Conservation (phyloP, 2,113 vertebrate species). For the Pao palembangensis region DNA sequence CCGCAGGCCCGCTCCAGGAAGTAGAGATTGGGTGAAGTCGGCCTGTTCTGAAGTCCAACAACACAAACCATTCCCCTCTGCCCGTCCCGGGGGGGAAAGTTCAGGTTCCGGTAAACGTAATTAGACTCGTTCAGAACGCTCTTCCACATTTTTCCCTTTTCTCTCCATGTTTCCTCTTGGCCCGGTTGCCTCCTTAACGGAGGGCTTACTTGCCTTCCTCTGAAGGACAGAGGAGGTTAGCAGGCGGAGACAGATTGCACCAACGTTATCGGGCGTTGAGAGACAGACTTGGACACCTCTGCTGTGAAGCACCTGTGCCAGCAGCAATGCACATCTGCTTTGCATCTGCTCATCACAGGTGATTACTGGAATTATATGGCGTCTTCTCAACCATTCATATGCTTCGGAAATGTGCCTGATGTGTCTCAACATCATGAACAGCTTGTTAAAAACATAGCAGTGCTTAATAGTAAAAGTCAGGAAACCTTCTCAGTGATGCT, state of each 20-base stretch:
- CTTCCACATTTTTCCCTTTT: slow-evolving; percentile 5
- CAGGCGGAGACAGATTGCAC: slow-evolving; percentile 25
- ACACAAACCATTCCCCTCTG: slow-evolving; percentile 6
- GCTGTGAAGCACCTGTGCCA: slow-evolving; percentile 55
- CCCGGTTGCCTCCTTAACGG: neutral
- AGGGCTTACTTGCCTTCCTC: slow-evolving; percentile 3
- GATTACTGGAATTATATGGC: slow-evolving; percentile 55
- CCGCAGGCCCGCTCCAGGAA: slow-evolving; percentile 37
- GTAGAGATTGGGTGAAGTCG: slow-evolving; percentile 38
- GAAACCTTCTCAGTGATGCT: slow-evolving; percentile 5
- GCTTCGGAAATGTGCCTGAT: slow-evolving; percentile 31
- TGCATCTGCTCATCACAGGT: slow-evolving; percentile 65
- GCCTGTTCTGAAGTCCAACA: slow-evolving; percentile 44
- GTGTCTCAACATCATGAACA: slow-evolving; percentile 20
- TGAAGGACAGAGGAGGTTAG: slow-evolving; percentile 32
- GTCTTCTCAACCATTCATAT: slow-evolving; percentile 43
- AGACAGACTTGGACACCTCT: slow-evolving; percentile 46
- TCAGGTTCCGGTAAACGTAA: slow-evolving; percentile 59
- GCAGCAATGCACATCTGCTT: slow-evolving; percentile 64
- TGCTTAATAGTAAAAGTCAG: slow-evolving; percentile 18
- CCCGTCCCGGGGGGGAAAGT: slow-evolving; percentile 3
- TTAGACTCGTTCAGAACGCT: slow-evolving; percentile 50
- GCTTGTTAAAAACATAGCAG: slow-evolving; percentile 28
- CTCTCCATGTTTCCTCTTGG: slow-evolving; percentile 6
- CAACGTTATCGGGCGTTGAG: slow-evolving; percentile 29